These are phyloP conservation scores for Scolopax rusticola DNA, from an alignment of 2,797 vertebrate species.

Conservation along the genomic window DNA sequence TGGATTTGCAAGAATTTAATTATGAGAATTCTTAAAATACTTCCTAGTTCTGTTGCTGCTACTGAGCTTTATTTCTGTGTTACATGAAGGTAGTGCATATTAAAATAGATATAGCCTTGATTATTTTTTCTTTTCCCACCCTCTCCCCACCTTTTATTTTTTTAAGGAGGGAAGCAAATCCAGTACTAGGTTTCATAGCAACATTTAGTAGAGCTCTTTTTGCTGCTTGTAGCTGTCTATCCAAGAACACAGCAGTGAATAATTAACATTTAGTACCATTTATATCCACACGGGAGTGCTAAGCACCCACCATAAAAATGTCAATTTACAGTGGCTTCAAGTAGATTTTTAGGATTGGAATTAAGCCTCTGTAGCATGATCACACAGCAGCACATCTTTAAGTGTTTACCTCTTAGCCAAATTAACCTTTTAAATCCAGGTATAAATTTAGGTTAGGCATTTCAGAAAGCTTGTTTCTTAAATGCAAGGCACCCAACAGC, in stretches of 20 bases:
- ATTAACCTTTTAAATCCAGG: not conserved
- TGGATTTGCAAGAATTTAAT: not conserved
- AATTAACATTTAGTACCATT: not conserved
- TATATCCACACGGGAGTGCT: constrained; percentile 12
- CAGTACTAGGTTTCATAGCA: not conserved
- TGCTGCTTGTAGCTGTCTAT: not conserved
- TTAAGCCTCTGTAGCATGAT: not conserved
- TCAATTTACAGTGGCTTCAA: not conserved
- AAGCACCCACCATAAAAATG: not conserved
- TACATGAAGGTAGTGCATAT: not conserved
- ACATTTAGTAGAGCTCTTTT: not conserved
- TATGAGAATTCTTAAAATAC: not conserved
- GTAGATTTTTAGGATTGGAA: not conserved
- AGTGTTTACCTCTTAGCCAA: not conserved
- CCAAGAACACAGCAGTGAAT: not conserved
- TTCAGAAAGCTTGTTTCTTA: not conserved
- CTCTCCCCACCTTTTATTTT: fast-evolving
- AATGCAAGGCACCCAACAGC: not conserved
- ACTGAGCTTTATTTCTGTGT: not conserved
- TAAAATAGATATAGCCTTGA: not conserved
- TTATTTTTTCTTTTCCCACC: too few relatives aligned
- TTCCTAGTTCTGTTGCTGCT: not conserved
- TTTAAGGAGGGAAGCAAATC: not conserved
- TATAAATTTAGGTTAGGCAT: not conserved
- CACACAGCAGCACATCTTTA: not conserved